Conservation (phyloP, 1,140 invertebrate genomes). For the Aphaenogaster rudis region DNA sequence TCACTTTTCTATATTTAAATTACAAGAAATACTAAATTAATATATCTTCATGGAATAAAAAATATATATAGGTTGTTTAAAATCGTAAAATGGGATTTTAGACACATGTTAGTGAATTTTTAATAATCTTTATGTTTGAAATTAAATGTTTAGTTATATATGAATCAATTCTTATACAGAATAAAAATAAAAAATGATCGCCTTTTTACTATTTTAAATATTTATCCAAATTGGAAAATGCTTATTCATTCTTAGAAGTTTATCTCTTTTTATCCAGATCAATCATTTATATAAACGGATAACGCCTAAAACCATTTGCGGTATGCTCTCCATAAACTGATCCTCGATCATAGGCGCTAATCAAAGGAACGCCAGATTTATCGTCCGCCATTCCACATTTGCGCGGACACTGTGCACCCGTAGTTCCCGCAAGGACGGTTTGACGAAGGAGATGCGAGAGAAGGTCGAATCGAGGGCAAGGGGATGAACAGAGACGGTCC, state of each 20-base stretch:
- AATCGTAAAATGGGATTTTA: not conserved
- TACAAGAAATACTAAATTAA: not conserved
- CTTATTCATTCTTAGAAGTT: not conserved
- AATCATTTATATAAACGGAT: not conserved
- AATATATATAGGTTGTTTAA: not conserved
- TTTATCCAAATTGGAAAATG: not conserved
- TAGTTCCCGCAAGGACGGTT: conserved; percentile 61
- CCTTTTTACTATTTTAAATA: not conserved
- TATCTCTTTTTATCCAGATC: not conserved
- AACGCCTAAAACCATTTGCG: conserved; percentile 36
- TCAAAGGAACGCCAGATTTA: conserved; percentile 69
- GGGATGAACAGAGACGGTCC: conserved; percentile 70
- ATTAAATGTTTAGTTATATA: not conserved
- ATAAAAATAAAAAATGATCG: not conserved
- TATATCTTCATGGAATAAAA: not conserved
- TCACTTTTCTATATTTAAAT: conserved; percentile 9
- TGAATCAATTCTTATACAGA: not conserved
- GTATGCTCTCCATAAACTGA: conserved; percentile 50
- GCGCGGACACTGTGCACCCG: conserved; percentile 63
- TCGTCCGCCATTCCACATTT: conserved; percentile 62
- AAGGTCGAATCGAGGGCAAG: conserved; percentile 68
- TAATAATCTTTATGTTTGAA: not conserved
- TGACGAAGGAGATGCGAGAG: conserved; percentile 58
- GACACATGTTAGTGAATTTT: not conserved
- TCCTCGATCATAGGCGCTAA: conserved; percentile 73